Evolutionary conservation across 2,888 invertebrate genomes (phyloP).

Genomic region (Pristionchus arcanus): DNA sequence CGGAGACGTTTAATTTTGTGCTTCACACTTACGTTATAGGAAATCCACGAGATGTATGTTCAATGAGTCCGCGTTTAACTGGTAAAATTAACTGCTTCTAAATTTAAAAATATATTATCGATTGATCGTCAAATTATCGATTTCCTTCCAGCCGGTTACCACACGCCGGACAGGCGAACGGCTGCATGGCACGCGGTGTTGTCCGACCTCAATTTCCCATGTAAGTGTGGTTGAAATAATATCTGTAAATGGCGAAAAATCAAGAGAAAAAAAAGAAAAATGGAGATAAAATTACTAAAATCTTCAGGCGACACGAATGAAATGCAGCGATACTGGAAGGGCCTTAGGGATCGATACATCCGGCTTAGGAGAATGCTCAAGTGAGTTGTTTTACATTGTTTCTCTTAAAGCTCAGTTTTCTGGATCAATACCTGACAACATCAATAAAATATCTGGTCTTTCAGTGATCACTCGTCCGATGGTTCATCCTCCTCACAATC

Average conservation of each 20-base stretch:
- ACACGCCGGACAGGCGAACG: not conserved
- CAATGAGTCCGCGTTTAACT: too few species aligned
- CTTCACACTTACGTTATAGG: too few species aligned
- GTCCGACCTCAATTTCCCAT: not conserved
- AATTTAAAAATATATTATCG: too few species aligned
- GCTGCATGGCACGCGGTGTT: not conserved
- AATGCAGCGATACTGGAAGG: conserved; percentile 21
- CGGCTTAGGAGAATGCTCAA: not conserved
- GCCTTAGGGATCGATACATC: conserved; percentile 16
- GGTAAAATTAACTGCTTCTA: too few species aligned
- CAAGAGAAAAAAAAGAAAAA: too few species aligned
- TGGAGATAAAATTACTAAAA: not conserved
- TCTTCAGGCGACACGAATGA: conserved; percentile 2
- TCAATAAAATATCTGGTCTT: not conserved
- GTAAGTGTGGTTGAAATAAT: not conserved
- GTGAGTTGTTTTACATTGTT: not conserved
- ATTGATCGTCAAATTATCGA: not conserved
- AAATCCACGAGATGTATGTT: too few species aligned
- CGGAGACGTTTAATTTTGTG: too few species aligned
- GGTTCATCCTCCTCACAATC: not conserved
- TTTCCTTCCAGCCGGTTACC: not conserved
- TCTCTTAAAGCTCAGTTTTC: too few species aligned
- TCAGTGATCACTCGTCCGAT: not conserved
- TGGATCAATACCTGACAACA: too few species aligned
- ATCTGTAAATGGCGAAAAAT: too few species aligned